These are phyloP conservation scores for Drosophila sechellia DNA, from an alignment of 1,140 invertebrate species.

Conservation along the genomic window DNA sequence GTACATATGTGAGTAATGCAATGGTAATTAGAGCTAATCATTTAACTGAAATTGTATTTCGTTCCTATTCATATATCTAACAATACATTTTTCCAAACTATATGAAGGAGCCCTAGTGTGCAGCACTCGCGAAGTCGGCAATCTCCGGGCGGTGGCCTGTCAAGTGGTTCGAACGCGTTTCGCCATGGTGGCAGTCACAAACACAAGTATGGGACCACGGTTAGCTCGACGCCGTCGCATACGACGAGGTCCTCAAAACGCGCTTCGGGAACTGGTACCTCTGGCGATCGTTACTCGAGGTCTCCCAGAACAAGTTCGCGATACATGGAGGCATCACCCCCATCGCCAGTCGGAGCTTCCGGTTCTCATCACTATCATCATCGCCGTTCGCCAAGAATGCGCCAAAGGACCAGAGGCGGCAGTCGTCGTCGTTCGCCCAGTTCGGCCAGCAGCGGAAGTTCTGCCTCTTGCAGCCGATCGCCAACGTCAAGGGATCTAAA, in stretches of 20 bases:
- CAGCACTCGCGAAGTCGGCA: constrained; percentile 66
- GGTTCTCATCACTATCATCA: constrained; percentile 68
- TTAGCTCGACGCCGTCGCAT: constrained; percentile 53
- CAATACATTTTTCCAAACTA: background rate
- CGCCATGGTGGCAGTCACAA: constrained; percentile 66
- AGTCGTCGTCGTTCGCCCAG: constrained; percentile 70
- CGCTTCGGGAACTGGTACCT: constrained; percentile 53
- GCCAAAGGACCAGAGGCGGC: constrained; percentile 46
- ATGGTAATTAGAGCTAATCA: background rate
- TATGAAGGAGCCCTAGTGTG: constrained; percentile 70
- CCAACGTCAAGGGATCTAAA: constrained; percentile 81
- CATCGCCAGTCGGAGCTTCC: constrained; percentile 53
- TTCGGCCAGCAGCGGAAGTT: constrained; percentile 62
- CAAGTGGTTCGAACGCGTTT: constrained; percentile 56
- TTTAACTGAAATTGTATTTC: background rate
- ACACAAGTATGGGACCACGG: constrained; percentile 61
- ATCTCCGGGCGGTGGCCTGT: constrained; percentile 55
- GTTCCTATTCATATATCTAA: too few species aligned
- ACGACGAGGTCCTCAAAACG: constrained; percentile 69
- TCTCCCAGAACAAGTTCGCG: constrained; percentile 65
- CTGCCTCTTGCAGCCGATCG: constrained; percentile 58
- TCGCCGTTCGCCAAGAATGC: constrained; percentile 52
- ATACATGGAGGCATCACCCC: constrained; percentile 65
- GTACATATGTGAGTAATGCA: background rate
- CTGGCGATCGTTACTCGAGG: constrained; percentile 65